Evolutionary conservation across 2,797 vertebrate species (phyloP), one percentile per base, ranked within the genome.

Genomic region (Onychomys arenicola): DNA sequence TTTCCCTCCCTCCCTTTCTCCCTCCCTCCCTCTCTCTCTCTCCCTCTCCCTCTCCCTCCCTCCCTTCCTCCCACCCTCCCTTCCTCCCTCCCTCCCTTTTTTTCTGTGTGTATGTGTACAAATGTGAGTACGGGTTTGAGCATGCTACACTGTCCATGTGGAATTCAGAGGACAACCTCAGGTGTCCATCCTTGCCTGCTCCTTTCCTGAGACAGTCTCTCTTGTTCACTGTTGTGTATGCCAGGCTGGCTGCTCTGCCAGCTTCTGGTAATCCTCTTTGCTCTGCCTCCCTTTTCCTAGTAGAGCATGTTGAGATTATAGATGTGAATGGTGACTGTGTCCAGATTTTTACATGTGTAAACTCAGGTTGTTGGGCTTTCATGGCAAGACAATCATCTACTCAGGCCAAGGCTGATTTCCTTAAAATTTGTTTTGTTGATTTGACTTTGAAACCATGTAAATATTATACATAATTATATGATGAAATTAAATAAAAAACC

Each of bases 401-500:
- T n/a, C 16, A 21, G 52, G 37, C 2, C 29, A 32, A 59, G 71
- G 29, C 57, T 27, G 63, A 89, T 10, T 80, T 77, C n/a, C 40
- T 75, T 6, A 1, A 25, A 52, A 87, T 57, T 89, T 46, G 65
- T 90, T 87, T 37, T 67, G 89, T 73, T 32, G 78, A 40, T 61
- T 76, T 84, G 59, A 93, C 67, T 92, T 63, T 43, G 90, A 63
- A 86, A 21, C 65, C 73, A 32, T 25, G 77, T 52, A 90, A 87
- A 85, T 84, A 40, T 27, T 75, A 73, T 82, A 13, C n/a, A 32
- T 88, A 82, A 96, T 94, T 90, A 96, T 25, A 59, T 90, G 55
- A 89, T 32, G 52, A 92, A 94, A 95, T 96, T 94, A 96, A 95
- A 96, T 92, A 80, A 95, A 69, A 96, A 93, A n/a, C n/a, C n/a